Conservation (phyloP, 2,888 invertebrate genomes). For the Stegophylla sp. region DNA sequence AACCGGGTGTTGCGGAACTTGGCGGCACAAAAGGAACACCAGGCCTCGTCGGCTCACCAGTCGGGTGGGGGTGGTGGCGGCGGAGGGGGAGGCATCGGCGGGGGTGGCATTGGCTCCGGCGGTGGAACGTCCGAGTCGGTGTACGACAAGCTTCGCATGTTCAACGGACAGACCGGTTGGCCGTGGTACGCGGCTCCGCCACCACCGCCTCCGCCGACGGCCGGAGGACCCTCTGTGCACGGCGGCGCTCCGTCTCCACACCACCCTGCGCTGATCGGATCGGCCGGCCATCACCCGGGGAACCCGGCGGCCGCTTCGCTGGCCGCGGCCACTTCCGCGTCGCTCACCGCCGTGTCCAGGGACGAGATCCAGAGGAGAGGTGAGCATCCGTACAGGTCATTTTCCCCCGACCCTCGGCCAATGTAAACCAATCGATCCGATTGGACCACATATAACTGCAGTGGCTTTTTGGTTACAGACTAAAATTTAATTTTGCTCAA, state of each 20-base stretch:
- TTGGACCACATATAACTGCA: no score
- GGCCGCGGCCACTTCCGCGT: conserved; percentile 43
- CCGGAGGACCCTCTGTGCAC: conserved; percentile 53
- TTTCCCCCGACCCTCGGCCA: not conserved
- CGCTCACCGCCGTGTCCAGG: conserved; percentile 41
- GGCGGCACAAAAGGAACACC: conserved; percentile 95
- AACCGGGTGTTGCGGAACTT: conserved; percentile 96
- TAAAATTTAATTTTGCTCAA: no score
- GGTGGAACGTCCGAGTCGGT: conserved; percentile 74
- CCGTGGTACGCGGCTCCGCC: conserved; percentile 62
- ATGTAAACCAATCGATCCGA: no score
- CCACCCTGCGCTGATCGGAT: conserved; percentile 51
- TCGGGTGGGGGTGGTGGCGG: conserved; percentile 67
- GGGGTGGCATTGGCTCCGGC: not conserved
- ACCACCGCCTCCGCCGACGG: conserved; percentile 51
- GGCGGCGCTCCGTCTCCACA: conserved; percentile 59
- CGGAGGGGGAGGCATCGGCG: not conserved
- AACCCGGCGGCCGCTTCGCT: conserved; percentile 42
- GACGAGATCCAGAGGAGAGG: conserved; percentile 59
- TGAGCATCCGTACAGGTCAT: no score
- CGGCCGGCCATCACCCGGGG: conserved; percentile 51
- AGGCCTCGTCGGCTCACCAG: conserved; percentile 70
- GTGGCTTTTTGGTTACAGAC: no score
- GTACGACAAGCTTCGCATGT: conserved; percentile 93
- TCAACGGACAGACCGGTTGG: conserved; percentile 79